Conservation (phyloP, 2,888 invertebrate genomes). For the Adineta ricciae region DNA sequence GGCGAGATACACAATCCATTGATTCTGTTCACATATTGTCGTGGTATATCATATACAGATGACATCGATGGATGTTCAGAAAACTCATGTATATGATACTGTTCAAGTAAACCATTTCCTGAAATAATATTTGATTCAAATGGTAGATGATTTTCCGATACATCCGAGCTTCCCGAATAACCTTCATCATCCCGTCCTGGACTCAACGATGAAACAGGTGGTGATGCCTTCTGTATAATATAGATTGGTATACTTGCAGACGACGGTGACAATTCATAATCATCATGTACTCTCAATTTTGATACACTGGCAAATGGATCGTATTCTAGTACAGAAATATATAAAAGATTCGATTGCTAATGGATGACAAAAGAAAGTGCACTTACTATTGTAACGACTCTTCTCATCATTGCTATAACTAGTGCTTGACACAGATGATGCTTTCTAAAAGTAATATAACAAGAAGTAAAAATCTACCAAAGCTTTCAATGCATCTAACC, state of each 20-base stretch:
- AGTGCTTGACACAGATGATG: not conserved
- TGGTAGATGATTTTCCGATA: not conserved
- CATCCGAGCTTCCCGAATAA: slow-evolving; percentile 5
- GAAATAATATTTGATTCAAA: not conserved
- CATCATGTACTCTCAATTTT: slow-evolving; percentile 5
- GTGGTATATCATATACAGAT: not conserved
- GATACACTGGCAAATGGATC: not conserved
- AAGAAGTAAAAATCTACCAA: too few species aligned
- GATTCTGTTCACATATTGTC: not conserved
- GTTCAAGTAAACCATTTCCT: not conserved
- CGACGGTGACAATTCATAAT: not conserved
- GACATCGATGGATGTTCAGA: not conserved
- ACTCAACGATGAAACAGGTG: not conserved
- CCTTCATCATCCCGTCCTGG: not conserved
- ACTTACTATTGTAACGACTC: not conserved
- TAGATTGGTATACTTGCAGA: not conserved
- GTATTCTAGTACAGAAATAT: not conserved
- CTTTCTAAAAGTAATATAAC: not conserved
- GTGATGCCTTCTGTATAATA: not conserved
- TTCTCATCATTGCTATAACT: not conserved
- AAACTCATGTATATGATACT: not conserved
- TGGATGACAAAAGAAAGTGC: not conserved
- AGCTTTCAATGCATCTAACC: not conserved
- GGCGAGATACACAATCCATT: not conserved
- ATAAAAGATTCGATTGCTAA: too few species aligned